phyloP scores from a whole-genome alignment of 2,113 vertebrate species.

The Erpornis zantholeuca region DNA sequence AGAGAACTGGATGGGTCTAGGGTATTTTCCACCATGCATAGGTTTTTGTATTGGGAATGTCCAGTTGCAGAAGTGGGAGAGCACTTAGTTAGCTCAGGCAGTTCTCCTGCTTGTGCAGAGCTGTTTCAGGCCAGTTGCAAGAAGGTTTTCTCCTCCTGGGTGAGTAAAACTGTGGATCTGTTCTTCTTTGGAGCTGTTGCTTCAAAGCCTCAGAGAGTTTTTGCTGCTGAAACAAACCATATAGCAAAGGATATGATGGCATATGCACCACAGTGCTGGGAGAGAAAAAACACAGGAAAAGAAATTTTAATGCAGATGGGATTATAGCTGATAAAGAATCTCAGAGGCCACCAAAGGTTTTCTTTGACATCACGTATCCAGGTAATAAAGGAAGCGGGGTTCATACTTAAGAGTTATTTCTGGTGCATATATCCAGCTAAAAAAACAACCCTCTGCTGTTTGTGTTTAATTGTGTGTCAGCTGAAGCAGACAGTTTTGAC shows the following conservation, averaged over 20 bases:
- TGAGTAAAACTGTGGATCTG: neutral
- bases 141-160: neutral
- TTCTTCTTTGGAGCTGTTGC: neutral
- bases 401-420: neutral
- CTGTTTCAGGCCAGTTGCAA: neutral
- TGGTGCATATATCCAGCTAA: neutral
- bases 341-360: neutral
- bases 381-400: neutral
- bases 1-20: neutral
- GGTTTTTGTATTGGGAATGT: neutral
- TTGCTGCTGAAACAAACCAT: neutral
- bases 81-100: neutral
- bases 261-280: rapidly evolving
- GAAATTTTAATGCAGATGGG: neutral
- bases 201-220: neutral
- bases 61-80: neutral
- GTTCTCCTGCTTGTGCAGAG: neutral
- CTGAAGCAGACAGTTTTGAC: neutral
- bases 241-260: neutral
- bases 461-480: neutral
- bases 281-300: neutral
- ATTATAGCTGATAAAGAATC: neutral
- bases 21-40: neutral
- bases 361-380: neutral
- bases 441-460: neutral